Evolutionary conservation across 1,140 invertebrate genomes (phyloP).

Genomic region (Stegodyphus mimosarum): DNA sequence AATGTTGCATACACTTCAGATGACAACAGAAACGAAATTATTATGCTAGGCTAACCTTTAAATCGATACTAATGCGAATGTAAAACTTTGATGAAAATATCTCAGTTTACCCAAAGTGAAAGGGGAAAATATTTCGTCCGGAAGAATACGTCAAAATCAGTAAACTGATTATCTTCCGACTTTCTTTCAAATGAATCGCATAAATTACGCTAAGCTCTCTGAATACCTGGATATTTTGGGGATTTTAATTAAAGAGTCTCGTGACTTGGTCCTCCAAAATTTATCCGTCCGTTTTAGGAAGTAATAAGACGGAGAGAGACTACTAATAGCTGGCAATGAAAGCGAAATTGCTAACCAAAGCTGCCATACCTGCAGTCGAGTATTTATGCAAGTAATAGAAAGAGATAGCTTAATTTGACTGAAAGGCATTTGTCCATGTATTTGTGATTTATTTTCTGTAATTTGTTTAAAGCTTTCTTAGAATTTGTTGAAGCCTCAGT

Average conservation of each 20-base stretch:
- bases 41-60: conserved; percentile 53
- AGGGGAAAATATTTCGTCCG: conserved; percentile 16
- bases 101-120: conserved; percentile 28
- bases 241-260: conserved; percentile 44
- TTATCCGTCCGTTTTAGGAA: not conserved
- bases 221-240: conserved; percentile 34
- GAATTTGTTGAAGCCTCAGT: no score
- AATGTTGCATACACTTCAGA: conserved; percentile 45
- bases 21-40: conserved; percentile 59
- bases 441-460: no score
- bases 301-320: not conserved
- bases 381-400: not conserved
- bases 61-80: conserved; percentile 60
- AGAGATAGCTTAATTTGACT: no score
- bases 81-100: conserved; percentile 54
- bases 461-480: not conserved
- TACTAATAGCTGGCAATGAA: not conserved
- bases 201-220: conserved; percentile 40
- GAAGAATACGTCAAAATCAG: conserved; percentile 59
- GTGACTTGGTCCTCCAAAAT: no score
- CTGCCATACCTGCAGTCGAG: not conserved
- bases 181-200: conserved; percentile 42
- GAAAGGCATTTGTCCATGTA: no score
- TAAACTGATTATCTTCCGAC: conserved; percentile 45
- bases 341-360: not conserved